Conservation (phyloP, 2,113 vertebrate species). For the Odocoileus hemionus region DNA sequence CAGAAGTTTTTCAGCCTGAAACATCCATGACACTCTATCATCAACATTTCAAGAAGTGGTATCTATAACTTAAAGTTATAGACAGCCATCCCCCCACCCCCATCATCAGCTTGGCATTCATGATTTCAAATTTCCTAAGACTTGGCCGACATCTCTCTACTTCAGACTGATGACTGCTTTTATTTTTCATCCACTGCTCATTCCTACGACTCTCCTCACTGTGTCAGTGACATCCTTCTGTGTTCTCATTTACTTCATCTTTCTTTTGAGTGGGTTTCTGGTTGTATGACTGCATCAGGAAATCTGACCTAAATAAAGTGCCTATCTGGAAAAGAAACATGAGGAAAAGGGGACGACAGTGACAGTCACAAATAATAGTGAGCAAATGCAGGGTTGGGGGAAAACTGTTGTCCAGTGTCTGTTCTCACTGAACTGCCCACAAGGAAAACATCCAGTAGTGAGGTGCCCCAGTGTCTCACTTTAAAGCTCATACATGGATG, state of each 20-base stretch:
- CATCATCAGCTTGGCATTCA: slow-evolving; percentile 47
- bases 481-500: background rate
- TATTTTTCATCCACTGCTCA: background rate
- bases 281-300: slow-evolving; percentile 37
- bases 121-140: slow-evolving; percentile 62
- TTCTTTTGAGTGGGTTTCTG: slow-evolving; percentile 30
- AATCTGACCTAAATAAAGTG: slow-evolving; percentile 42
- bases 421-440: background rate
- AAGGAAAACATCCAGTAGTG: background rate
- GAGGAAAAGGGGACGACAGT: background rate
- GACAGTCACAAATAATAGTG: background rate
- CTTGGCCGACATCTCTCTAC: slow-evolving; percentile 53
- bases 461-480: background rate
- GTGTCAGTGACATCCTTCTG: slow-evolving; percentile 13
- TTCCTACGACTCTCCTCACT: slow-evolving; percentile 21
- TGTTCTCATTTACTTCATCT: slow-evolving; percentile 17
- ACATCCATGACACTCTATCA: background rate
- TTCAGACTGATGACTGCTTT: slow-evolving; percentile 1
- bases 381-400: background rate
- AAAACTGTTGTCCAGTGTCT: background rate
- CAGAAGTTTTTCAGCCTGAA: background rate
- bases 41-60: background rate
- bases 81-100: background rate
- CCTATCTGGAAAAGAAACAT: slow-evolving; percentile 20
- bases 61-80: slow-evolving; percentile 57